A percentile compares a stretch with the other conserved stretches of the same genome.
Evolutionary conservation across 2,113 vertebrate species (phyloP).

Genomic region (Apteryx owenii): DNA sequence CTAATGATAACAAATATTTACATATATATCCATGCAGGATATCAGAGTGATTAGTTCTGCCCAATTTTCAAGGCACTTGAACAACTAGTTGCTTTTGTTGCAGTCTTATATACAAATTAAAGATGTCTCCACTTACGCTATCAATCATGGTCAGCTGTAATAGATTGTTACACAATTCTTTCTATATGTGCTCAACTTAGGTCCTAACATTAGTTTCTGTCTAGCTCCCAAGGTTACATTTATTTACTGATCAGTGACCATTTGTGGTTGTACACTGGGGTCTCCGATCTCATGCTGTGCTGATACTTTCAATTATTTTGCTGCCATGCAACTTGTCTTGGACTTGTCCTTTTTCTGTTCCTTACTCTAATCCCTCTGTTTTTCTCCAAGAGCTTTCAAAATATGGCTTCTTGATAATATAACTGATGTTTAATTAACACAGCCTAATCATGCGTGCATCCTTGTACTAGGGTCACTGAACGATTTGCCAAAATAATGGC

Average conservation of each 20-base stretch:
- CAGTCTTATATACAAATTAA: background rate
- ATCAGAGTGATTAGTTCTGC: background rate
- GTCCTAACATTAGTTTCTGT: background rate
- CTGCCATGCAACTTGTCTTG: background rate
- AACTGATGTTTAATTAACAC: background rate
- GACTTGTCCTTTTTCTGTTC: background rate
- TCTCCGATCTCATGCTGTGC: background rate
- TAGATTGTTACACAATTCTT: background rate
- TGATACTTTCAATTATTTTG: constrained; percentile 37
- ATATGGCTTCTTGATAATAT: background rate
- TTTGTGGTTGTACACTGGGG: background rate
- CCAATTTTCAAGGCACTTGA: background rate
- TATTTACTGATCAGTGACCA: background rate
- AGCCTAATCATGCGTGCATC: background rate
- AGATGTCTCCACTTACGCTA: background rate
- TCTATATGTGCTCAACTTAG: background rate
- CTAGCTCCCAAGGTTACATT: background rate
- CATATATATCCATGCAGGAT: background rate
- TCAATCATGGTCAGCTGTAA: background rate
- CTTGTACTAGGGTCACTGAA: background rate
- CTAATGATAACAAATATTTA: background rate
- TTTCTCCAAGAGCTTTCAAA: constrained; percentile 18
- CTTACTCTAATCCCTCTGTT: background rate
- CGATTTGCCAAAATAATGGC: constrained; percentile 20
- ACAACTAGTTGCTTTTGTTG: background rate